These are phyloP conservation scores for Gracilinanus agilis DNA, from an alignment of 2,113 vertebrate species.

Conservation along the genomic window DNA sequence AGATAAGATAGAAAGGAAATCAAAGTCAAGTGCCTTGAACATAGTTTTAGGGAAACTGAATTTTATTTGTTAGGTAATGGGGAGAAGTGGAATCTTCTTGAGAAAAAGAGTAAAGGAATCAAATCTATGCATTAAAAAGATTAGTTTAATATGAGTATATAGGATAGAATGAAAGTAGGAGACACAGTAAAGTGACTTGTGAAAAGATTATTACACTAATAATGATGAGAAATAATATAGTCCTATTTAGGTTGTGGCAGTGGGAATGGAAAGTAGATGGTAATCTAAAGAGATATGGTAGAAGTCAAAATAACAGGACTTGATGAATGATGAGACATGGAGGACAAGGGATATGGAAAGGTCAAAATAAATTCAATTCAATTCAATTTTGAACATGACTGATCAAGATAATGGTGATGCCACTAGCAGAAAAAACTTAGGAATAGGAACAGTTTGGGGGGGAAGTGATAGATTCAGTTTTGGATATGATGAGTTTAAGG, in stretches of 20 bases:
- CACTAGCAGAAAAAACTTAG: neutral
- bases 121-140: neutral
- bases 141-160: neutral
- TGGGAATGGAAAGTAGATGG: neutral
- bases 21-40: neutral
- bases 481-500: neutral
- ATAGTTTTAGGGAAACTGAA: neutral
- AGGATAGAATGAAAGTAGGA: neutral
- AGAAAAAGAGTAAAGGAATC: neutral
- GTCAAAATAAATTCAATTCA: neutral
- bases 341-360: neutral
- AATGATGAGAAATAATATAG: neutral
- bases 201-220: neutral
- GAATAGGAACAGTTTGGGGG: neutral
- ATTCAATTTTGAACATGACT: neutral
- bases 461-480: neutral
- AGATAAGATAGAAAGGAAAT: neutral
- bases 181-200: neutral
- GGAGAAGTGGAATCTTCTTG: neutral
- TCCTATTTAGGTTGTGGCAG: neutral
- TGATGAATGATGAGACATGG: no score
- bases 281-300: neutral
- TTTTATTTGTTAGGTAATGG: neutral
- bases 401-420: neutral
- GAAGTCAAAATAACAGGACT: neutral